Percentiles rank a stretch among this genome's conserved stretches.
Evolutionary conservation across 2,888 invertebrate species (phyloP).

Genomic region (Ophraella communa): DNA sequence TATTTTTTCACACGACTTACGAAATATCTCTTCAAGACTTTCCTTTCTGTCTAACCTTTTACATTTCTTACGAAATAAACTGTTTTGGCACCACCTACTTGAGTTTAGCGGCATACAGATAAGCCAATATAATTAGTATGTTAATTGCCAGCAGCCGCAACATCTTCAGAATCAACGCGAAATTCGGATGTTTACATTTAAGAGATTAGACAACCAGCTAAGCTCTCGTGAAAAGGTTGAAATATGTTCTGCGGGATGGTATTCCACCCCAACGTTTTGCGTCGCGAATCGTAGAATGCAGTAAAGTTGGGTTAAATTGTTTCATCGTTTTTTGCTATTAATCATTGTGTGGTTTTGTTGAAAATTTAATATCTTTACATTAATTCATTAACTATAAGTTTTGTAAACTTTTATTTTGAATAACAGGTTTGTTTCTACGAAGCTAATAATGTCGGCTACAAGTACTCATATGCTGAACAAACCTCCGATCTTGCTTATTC

Average conservation of each 20-base stretch:
- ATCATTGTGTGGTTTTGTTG: no score
- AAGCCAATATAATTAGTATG: slow-evolving; percentile 3
- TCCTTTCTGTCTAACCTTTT: not conserved
- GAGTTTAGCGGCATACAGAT: not conserved
- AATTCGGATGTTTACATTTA: not conserved
- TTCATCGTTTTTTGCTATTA: no score
- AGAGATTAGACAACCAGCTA: not conserved
- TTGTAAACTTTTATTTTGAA: not conserved
- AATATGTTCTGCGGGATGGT: no score
- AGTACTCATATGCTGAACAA: slow-evolving; percentile 68
- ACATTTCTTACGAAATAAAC: not conserved
- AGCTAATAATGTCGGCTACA: slow-evolving; percentile 65
- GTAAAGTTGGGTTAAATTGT: no score
- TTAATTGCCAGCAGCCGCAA: not conserved
- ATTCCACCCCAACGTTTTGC: no score
- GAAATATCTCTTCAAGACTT: not conserved
- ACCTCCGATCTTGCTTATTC: slow-evolving; percentile 61
- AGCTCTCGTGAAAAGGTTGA: not conserved
- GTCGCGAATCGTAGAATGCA: no score
- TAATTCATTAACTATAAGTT: no score
- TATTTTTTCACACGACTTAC: not conserved
- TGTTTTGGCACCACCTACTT: not conserved
- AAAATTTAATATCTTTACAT: no score
- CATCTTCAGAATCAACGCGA: not conserved
- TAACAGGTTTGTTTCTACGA: slow-evolving; percentile 56